Evolutionary conservation across 2,113 vertebrate genomes (phyloP).

Genomic region (Piprites chloris): DNA sequence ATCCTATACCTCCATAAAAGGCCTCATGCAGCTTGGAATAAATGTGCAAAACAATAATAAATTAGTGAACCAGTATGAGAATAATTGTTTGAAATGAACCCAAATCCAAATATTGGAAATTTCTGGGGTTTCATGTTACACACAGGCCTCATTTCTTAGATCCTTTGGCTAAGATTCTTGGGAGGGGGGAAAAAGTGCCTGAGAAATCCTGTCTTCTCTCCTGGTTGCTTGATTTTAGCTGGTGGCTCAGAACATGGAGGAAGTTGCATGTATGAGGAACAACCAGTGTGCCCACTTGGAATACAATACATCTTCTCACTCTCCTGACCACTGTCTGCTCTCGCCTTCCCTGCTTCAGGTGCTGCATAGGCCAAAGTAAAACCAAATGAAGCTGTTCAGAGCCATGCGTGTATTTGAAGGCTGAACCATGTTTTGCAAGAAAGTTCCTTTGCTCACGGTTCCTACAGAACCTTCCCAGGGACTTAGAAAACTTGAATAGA

Average conservation of each 20-base stretch:
- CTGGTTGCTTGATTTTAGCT: background rate
- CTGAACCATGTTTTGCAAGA: background rate
- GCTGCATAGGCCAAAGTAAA: background rate
- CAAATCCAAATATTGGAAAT: constrained; percentile 68
- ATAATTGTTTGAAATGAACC: constrained; percentile 66
- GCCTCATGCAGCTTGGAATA: constrained; percentile 56
- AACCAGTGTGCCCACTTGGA: background rate
- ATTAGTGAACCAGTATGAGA: constrained; percentile 65
- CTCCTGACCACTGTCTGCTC: background rate
- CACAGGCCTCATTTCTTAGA: background rate
- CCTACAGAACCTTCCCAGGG: background rate
- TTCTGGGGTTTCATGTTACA: constrained; percentile 39
- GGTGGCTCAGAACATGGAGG: background rate
- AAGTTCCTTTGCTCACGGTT: background rate
- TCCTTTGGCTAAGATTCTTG: background rate
- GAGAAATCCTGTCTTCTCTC: background rate
- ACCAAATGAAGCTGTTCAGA: background rate
- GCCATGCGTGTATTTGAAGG: background rate
- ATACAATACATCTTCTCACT: background rate
- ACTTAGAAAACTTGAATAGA: background rate
- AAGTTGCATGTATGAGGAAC: accelerated
- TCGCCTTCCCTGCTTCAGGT: background rate
- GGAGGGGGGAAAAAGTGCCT: background rate
- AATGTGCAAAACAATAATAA: constrained; percentile 69
- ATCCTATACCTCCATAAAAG: constrained; percentile 61